Base-by-base conservation (phyloP, 2,797 vertebrate species). In the Aldrovandia affinis region DNA sequence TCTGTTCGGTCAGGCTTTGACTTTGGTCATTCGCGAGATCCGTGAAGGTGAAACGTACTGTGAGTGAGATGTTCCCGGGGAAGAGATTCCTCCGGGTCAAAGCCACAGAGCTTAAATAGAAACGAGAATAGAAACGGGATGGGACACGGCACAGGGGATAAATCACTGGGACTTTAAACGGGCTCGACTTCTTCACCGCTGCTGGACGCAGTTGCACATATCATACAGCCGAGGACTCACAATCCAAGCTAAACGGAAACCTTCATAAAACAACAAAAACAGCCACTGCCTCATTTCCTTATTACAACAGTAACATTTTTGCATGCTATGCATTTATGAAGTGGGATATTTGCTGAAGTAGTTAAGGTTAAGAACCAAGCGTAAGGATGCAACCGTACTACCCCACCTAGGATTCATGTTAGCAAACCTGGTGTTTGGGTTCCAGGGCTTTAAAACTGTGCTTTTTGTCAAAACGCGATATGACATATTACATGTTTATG, bases 231-330 rank as follows among this genome's bases (percentile, higher is more conserved):
- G 30, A 83, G 65, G 18, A 50, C 65, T 33, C 47, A 54, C 42
- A 68, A 44, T 28, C 59, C 81, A 81, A 30, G 44, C 63, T 42
- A 83, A 57, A 77, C 39, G 50, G 33, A 77, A 50, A 8, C 82
- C 28, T 39, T 52, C 18, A 70, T 14, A 36, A 65, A 82, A 73
- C 55, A 42, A 54, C 68, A 18, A 22, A 12, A 33, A 65, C 33
- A 20, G n/a, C n/a, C 52, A 47, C 0, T 15, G 5, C 10, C 30
- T 9, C 14, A 70, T 70, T 70, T 70, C 10, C 20, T 33, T 70
- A 57, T 20, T 57, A 3, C 55, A 2, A 10, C 15, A 57, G 55
- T 14, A 57, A 18, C 33, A 30, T 30, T 7, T 63, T 30, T 8
- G 8, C 14, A 36, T 36, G 15, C 3, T 70, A 18, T 15, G 20